phyloP scores from a whole-genome alignment of 2,888 invertebrate species.

The Trissolcus brochymenae region DNA sequence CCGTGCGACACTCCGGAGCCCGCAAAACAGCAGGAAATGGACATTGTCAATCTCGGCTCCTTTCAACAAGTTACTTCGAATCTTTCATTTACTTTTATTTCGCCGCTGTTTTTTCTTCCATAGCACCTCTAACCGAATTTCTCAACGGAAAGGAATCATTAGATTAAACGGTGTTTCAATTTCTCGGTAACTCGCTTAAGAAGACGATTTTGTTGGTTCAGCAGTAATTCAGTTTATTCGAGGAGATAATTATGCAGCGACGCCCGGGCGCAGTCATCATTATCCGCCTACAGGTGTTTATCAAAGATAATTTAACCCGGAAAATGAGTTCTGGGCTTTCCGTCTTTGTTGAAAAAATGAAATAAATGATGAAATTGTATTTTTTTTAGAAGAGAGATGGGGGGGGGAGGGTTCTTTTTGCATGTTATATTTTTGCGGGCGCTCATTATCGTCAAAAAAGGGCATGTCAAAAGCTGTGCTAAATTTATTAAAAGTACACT shows the following conservation, averaged over 20 bases:
- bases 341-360: constrained; percentile 20
- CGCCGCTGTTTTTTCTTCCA: constrained; percentile 3
- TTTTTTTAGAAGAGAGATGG: no score
- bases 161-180: constrained; percentile 21
- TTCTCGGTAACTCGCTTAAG: constrained; percentile 2
- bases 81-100: constrained; percentile 11
- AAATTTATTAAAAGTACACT: constrained; percentile 24
- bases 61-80: constrained; percentile 37
- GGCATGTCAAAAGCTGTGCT: constrained; percentile 4
- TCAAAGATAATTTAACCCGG: constrained; percentile 38
- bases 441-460: constrained; percentile 17
- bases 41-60: constrained; percentile 48
- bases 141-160: constrained; percentile 11
- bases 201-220: constrained; percentile 25
- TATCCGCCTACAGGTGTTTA: constrained; percentile 36
- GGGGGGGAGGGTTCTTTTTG: no score
- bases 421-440: neutral
- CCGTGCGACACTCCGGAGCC: constrained; percentile 42
- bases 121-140: neutral
- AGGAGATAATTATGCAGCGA: constrained; percentile 33
- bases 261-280: constrained; percentile 5
- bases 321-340: constrained; percentile 36
- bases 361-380: no score
- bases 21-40: constrained; percentile 49
- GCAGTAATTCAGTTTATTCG: constrained; percentile 38